Conservation (phyloP, 2,113 vertebrate species). For the Felis chaus region DNA sequence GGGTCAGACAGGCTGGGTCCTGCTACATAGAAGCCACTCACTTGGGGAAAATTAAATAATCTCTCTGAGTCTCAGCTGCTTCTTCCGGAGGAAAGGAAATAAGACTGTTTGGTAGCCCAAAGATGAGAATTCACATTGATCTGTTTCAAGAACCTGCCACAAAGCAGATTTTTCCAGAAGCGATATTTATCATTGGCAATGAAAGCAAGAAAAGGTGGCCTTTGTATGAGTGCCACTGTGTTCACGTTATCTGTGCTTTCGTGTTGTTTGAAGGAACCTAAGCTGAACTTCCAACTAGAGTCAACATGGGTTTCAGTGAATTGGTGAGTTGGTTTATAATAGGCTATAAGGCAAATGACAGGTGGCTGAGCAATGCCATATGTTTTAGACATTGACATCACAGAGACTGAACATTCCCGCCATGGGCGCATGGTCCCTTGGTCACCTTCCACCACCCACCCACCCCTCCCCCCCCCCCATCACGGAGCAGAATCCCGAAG, state of each 20-base stretch:
- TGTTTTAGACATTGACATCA: not conserved
- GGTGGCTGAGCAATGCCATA: not conserved
- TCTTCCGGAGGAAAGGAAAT: not conserved
- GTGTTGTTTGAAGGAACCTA: not conserved
- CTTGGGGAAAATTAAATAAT: not conserved
- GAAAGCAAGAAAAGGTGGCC: not conserved
- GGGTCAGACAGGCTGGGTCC: not conserved
- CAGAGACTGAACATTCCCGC: not conserved
- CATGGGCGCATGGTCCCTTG: not conserved
- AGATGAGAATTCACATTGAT: not conserved
- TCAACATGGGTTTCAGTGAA: not conserved
- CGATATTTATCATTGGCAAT: not conserved
- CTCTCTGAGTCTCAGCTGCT: not conserved
- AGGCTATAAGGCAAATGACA: not conserved
- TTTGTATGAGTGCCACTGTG: not conserved
- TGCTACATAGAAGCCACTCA: not conserved
- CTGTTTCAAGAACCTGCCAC: not conserved
- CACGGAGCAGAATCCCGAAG: not conserved
- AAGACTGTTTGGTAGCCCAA: not conserved
- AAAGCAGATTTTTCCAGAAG: not conserved
- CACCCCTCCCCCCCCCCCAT: not conserved
- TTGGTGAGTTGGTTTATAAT: not conserved
- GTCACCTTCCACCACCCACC: not conserved
- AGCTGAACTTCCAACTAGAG: not conserved
- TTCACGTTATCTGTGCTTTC: not conserved